Evolutionary conservation across 2,888 invertebrate genomes (phyloP).

Genomic region (Protodeltote pygarga): DNA sequence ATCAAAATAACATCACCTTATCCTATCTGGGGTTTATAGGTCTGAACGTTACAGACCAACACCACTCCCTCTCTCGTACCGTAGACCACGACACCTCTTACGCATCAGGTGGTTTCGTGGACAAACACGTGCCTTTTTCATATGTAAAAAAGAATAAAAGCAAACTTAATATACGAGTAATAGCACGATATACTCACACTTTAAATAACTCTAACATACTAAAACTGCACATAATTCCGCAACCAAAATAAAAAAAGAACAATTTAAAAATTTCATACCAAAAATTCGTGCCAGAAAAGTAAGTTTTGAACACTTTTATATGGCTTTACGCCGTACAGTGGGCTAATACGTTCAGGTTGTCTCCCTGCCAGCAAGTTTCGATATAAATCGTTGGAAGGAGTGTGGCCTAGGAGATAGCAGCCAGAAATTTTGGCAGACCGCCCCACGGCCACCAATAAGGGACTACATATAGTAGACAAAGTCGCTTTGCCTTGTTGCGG

Average conservation of each 20-base stretch:
- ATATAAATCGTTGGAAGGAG: constrained; percentile 58
- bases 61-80: too few relatives aligned
- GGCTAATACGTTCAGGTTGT: constrained; percentile 55
- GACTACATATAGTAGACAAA: constrained; percentile 23
- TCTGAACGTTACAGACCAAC: too few relatives aligned
- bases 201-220: constrained; percentile 30
- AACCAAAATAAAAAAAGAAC: constrained; percentile 15
- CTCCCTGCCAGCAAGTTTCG: constrained; percentile 62
- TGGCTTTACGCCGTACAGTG: constrained; percentile 48
- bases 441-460: constrained; percentile 28
- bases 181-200: background rate
- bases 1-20: too few relatives aligned
- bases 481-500: constrained; percentile 24
- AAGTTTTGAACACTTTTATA: constrained; percentile 52
- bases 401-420: constrained; percentile 49
- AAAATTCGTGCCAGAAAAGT: constrained; percentile 45
- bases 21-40: too few relatives aligned
- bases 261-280: constrained; percentile 28
- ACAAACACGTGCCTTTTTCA: background rate
- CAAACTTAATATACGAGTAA: background rate
- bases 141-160: background rate
- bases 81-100: too few relatives aligned
- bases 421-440: constrained; percentile 49
- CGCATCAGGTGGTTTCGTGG: too few relatives aligned
- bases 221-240: constrained; percentile 25